Conservation (phyloP, 2,797 vertebrate genomes). For the Urosaurus nigricauda region DNA sequence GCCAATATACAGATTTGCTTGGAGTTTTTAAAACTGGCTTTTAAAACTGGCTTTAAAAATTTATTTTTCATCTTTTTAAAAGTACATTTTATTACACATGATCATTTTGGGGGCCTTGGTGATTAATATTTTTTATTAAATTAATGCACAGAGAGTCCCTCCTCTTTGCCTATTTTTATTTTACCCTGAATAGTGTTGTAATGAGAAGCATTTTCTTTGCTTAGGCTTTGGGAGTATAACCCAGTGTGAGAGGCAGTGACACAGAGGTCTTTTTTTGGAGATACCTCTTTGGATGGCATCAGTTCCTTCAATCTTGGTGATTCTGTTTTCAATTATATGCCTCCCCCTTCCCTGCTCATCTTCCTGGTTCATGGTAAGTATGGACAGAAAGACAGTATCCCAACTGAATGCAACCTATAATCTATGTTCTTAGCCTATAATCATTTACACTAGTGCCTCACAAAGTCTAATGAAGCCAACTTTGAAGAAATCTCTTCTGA, state of each 20-base stretch:
- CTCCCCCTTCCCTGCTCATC: not conserved
- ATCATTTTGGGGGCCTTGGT: not conserved
- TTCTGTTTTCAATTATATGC: not conserved
- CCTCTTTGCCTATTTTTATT: not conserved
- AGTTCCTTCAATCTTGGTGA: not conserved
- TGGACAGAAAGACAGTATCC: not conserved
- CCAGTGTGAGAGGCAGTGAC: not conserved
- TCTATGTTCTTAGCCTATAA: constrained; percentile 10
- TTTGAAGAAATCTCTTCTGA: constrained; percentile 3
- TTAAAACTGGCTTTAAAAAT: too few species aligned
- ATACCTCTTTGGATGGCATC: not conserved
- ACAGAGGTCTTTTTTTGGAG: not conserved
- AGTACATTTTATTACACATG: too few species aligned
- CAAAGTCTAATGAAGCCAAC: constrained; percentile 24
- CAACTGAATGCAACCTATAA: constrained; percentile 10
- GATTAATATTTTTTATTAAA: too few species aligned
- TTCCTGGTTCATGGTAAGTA: not conserved
- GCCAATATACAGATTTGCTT: not conserved
- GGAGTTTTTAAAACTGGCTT: too few species aligned
- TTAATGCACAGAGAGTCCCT: not conserved
- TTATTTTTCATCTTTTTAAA: too few species aligned
- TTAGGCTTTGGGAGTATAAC: not conserved
- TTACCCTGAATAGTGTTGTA: not conserved
- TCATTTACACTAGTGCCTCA: constrained; percentile 26
- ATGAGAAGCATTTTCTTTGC: not conserved